phyloP scores from a whole-genome alignment of 2,113 vertebrate species.

The Thamnaconus septentrionalis region DNA sequence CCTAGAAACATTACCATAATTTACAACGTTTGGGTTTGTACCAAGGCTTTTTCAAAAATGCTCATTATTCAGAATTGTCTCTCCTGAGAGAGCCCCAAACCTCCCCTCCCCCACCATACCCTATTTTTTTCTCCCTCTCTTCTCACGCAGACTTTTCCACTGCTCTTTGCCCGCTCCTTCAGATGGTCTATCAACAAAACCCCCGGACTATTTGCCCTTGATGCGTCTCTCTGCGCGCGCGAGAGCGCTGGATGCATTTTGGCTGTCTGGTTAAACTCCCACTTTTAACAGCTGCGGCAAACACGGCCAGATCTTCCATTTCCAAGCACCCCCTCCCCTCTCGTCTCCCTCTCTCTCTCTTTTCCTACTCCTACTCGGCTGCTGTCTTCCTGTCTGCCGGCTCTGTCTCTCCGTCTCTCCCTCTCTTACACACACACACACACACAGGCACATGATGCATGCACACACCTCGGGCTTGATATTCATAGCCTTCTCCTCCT shows the following conservation, averaged over 20 bases:
- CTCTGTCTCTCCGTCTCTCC: conserved; percentile 2
- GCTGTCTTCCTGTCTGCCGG: conserved; percentile 33
- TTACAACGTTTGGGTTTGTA: too few relatives aligned
- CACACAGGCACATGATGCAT: conserved; percentile 44
- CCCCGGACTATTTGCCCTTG: conserved; percentile 28
- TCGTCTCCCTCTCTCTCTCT: conserved; percentile 45
- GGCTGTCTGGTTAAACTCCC: conserved; percentile 64
- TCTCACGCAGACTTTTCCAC: too few relatives aligned
- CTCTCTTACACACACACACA: conserved; percentile 27
- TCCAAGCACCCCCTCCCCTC: conserved; percentile 53
- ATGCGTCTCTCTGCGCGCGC: not conserved
- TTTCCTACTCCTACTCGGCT: too few relatives aligned
- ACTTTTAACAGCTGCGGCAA: conserved; percentile 69
- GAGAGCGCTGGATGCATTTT: conserved; percentile 41
- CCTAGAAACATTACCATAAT: too few relatives aligned
- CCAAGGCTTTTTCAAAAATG: too few relatives aligned
- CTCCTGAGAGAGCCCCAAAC: too few relatives aligned
- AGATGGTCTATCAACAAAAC: conserved; percentile 11
- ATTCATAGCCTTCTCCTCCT: conserved; percentile 73
- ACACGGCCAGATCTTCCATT: conserved; percentile 58
- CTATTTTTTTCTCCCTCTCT: too few relatives aligned
- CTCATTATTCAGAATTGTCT: too few relatives aligned
- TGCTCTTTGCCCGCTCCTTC: too few relatives aligned
- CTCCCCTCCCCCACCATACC: too few relatives aligned
- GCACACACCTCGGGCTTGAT: conserved; percentile 73